Conservation (phyloP, 2,113 vertebrate species). For the Theristicus caerulescens region DNA sequence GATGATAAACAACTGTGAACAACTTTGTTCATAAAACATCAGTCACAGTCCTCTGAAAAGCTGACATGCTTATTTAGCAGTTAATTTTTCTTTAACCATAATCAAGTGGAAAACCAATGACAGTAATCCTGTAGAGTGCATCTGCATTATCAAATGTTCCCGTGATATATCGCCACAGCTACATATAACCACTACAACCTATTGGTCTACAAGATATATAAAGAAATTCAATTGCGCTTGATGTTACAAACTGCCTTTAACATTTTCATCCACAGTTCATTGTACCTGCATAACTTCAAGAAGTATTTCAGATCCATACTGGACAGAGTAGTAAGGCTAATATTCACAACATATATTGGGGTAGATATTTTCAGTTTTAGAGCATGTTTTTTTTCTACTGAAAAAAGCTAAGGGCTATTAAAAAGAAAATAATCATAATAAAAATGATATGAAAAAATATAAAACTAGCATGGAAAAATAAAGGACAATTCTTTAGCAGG, state of each 20-base stretch:
- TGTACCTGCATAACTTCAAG: slow-evolving; percentile 33
- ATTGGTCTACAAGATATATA: background rate
- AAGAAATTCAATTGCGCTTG: slow-evolving; percentile 29
- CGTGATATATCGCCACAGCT: background rate
- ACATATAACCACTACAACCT: background rate
- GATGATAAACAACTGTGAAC: background rate
- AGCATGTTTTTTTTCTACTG: background rate
- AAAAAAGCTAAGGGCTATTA: background rate
- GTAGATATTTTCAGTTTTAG: background rate
- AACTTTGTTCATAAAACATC: background rate
- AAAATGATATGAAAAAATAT: background rate
- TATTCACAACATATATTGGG: background rate
- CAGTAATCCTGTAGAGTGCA: background rate
- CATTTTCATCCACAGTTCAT: background rate
- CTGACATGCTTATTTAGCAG: background rate
- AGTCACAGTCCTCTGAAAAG: background rate
- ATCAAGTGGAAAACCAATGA: background rate
- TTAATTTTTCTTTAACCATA: slow-evolving; percentile 45
- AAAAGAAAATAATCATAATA: background rate
- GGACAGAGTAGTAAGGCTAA: slow-evolving; percentile 11
- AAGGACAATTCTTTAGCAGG: background rate
- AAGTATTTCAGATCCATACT: background rate
- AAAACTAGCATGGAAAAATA: background rate
- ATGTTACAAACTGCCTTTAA: slow-evolving; percentile 9
- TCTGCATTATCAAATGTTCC: background rate